Conservation (phyloP, 2,797 vertebrate genomes). For the Melanotaenia boesemani region DNA sequence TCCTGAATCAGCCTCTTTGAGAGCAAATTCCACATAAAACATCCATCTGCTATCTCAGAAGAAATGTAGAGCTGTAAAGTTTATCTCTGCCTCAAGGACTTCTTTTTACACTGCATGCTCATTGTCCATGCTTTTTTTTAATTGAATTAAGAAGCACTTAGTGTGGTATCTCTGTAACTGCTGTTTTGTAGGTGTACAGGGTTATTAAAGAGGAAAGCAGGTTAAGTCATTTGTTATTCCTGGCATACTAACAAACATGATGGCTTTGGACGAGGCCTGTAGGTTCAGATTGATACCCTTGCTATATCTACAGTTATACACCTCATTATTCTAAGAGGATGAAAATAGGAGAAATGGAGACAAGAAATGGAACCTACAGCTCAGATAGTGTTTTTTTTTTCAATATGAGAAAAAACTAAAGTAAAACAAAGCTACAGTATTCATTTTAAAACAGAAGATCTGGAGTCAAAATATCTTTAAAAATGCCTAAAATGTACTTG, state of each 20-base stretch:
- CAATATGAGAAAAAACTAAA: neutral
- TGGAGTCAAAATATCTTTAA: constrained; percentile 29
- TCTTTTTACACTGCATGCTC: constrained; percentile 58
- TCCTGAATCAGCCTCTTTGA: constrained; percentile 32
- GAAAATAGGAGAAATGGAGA: constrained; percentile 36
- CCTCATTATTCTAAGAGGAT: constrained; percentile 80
- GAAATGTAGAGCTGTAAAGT: constrained; percentile 44
- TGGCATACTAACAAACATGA: constrained; percentile 77
- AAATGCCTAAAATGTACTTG: neutral
- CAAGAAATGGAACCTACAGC: neutral
- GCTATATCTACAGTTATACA: constrained; percentile 68
- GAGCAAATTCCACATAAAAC: constrained; percentile 35
- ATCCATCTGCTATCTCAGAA: constrained; percentile 52
- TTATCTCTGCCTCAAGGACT: constrained; percentile 67
- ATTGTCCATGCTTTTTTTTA: constrained; percentile 66
- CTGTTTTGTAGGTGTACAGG: constrained; percentile 74
- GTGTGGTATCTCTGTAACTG: constrained; percentile 71
- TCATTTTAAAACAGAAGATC: constrained; percentile 30
- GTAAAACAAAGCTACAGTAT: neutral
- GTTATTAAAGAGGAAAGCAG: constrained; percentile 74
- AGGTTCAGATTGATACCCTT: constrained; percentile 73
- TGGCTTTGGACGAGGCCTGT: constrained; percentile 65
- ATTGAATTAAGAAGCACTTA: constrained; percentile 74
- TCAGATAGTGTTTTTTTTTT: too few relatives aligned
- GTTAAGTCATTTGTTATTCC: constrained; percentile 77